Percentiles rank a stretch among this genome's conserved stretches.
phyloP scores from a whole-genome alignment of 2,888 invertebrate species.

The Amphipyra berbera region DNA sequence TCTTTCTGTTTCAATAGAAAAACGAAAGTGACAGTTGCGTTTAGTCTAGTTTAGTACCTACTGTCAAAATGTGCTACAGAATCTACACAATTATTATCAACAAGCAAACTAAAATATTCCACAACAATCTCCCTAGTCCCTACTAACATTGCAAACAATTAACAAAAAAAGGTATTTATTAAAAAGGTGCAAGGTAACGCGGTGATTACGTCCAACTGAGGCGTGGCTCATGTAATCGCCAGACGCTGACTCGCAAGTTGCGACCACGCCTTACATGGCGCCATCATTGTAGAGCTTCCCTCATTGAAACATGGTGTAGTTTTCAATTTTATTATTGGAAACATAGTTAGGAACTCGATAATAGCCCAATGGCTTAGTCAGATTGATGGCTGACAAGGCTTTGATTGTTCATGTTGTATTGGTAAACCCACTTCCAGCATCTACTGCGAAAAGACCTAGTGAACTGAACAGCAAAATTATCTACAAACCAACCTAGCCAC shows the following conservation, averaged over 20 bases:
- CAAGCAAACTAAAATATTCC: conserved; percentile 1
- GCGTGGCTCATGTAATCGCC: conserved; percentile 80
- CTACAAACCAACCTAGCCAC: too few species aligned
- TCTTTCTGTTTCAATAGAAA: too few species aligned
- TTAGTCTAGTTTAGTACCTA: too few species aligned
- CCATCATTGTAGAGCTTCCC: conserved; percentile 42
- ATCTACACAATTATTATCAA: too few species aligned
- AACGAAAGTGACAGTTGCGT: too few species aligned
- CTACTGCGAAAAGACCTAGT: too few species aligned
- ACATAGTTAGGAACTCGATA: neutral
- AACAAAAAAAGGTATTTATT: conserved; percentile 70
- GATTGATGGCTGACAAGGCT: too few species aligned
- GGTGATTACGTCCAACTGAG: conserved; percentile 69
- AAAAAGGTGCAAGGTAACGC: conserved; percentile 82
- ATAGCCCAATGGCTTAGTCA: neutral
- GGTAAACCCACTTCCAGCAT: too few species aligned
- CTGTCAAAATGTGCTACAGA: too few species aligned
- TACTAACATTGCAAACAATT: conserved; percentile 47
- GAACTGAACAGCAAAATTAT: too few species aligned
- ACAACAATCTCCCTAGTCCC: neutral
- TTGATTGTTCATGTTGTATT: too few species aligned
- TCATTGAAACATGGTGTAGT: conserved; percentile 33
- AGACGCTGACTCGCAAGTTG: conserved; percentile 82
- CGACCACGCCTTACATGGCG: conserved; percentile 59
- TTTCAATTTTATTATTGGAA: conserved; percentile 8